phyloP scores from a whole-genome alignment of 2,797 vertebrate species.

The Acropternis orthonyx region DNA sequence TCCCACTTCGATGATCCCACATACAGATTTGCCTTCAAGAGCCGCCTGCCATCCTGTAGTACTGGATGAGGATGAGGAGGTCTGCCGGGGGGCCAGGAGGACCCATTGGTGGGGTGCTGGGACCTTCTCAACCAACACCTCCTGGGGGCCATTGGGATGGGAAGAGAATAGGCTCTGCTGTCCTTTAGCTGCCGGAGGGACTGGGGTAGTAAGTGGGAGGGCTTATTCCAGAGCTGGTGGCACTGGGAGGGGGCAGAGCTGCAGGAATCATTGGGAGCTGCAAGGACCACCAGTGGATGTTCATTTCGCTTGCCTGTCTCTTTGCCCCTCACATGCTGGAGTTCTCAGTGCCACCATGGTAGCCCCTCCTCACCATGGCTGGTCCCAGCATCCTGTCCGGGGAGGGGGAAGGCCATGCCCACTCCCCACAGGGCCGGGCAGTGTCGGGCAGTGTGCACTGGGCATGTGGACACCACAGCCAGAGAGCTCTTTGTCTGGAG shows the following conservation, averaged over 20 bases:
- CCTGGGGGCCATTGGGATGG: not conserved
- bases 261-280: not conserved
- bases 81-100: no score
- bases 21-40: not conserved
- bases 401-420: fast-evolving
- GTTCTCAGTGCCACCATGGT: fast-evolving
- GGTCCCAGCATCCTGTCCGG: not conserved
- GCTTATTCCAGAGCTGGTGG: not conserved
- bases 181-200: not conserved
- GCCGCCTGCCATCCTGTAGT: fast-evolving
- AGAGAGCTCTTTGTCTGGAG: slow-evolving; percentile 52
- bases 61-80: not conserved
- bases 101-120: not conserved
- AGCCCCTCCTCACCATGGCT: not conserved
- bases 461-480: not conserved
- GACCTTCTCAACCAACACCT: not conserved
- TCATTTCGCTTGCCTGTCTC: fast-evolving
- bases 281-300: not conserved
- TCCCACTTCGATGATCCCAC: not conserved
- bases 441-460: fast-evolving
- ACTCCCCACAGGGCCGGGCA: fast-evolving
- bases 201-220: fast-evolving
- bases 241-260: not conserved
- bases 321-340: not conserved
- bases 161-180: not conserved